These are phyloP conservation scores for Molossus alvarezi DNA, from an alignment of 2,797 vertebrate genomes.

Conservation along the genomic window DNA sequence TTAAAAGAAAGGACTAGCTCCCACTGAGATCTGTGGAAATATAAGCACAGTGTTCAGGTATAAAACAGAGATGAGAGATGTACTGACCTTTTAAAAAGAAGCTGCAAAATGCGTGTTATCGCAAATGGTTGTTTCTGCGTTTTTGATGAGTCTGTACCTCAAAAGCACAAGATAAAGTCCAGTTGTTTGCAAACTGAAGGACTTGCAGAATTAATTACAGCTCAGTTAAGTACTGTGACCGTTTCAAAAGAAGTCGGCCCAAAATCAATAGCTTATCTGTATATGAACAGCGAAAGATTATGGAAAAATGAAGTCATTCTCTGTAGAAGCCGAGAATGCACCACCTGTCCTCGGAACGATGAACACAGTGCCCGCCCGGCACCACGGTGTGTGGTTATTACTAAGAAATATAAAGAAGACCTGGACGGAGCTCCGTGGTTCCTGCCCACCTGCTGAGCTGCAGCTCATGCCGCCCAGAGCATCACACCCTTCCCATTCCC, in stretches of 20 bases:
- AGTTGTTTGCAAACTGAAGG: neutral
- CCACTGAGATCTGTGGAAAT: neutral
- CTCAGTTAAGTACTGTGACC: neutral
- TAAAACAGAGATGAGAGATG: neutral
- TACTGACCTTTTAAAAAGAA: constrained; percentile 2
- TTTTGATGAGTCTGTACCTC: neutral
- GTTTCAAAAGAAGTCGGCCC: neutral
- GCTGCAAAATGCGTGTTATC: neutral
- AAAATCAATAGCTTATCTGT: neutral
- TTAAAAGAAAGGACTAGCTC: neutral
- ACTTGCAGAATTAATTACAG: neutral
- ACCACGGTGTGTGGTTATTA: too few species aligned
- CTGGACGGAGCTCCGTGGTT: fast-evolving
- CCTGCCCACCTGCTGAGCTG: fast-evolving
- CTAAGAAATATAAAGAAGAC: neutral
- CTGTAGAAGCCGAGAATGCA: neutral
- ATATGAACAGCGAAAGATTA: neutral
- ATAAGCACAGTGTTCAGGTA: neutral
- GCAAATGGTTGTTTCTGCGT: neutral
- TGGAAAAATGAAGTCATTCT: neutral
- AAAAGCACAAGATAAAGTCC: neutral
- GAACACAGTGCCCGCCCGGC: too few species aligned
- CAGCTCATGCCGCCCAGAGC: fast-evolving
- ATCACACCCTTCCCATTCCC: neutral
- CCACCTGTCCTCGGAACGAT: fast-evolving